A percentile compares a stretch with the other conserved stretches of the same genome.
Conservation (phyloP, 2,113 vertebrate genomes). For the Crocuta crocuta region DNA sequence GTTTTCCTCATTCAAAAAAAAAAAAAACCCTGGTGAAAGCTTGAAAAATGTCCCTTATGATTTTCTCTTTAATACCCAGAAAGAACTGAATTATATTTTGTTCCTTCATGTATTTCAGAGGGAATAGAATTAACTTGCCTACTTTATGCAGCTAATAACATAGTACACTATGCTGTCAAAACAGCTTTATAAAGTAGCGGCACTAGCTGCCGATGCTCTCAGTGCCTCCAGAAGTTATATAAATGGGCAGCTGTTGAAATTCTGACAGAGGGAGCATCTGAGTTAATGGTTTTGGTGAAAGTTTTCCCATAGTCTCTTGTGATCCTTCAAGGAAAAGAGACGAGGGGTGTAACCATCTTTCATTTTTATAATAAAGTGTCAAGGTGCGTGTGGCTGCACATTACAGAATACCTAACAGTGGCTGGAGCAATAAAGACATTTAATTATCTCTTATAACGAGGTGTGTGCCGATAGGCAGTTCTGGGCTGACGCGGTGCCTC, state of each 20-base stretch:
- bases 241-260: constrained; percentile 29
- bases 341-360: not conserved
- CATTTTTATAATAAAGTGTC: constrained; percentile 25
- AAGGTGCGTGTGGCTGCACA: not conserved
- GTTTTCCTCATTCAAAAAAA: not conserved
- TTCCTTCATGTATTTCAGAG: not conserved
- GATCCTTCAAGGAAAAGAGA: constrained; percentile 32
- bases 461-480: not conserved
- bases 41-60: constrained; percentile 29
- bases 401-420: not conserved
- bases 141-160: constrained; percentile 12
- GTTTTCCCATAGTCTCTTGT: not conserved
- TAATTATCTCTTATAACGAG: not conserved
- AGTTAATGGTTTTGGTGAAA: constrained; percentile 25
- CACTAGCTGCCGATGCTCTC: not conserved
- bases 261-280: constrained; percentile 24
- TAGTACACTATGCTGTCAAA: not conserved
- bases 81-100: constrained; percentile 56
- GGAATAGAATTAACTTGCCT: constrained; percentile 10
- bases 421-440: not conserved
- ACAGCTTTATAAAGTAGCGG: not conserved
- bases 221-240: not conserved
- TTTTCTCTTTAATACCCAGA: constrained; percentile 49
- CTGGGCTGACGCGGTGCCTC: not conserved
- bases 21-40: constrained; percentile 3